Evolutionary conservation across 2,888 invertebrate species (phyloP).

Genomic region (Pedicia rivosa): DNA sequence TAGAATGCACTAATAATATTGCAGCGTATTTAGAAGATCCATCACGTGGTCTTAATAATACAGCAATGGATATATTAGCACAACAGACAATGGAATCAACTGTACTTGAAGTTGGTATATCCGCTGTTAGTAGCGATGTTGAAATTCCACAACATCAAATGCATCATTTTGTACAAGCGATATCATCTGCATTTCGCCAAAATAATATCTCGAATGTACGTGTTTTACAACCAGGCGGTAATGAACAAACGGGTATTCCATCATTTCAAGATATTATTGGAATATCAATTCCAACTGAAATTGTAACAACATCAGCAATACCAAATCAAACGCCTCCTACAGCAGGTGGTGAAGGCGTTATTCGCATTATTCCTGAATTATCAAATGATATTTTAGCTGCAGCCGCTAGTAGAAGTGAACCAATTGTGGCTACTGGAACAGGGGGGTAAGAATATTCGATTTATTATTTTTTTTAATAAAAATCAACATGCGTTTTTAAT

Average conservation of each 20-base stretch:
- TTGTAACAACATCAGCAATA: neutral
- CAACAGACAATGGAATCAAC: slow-evolving; percentile 34
- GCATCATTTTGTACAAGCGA: slow-evolving; percentile 26
- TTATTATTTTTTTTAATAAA: too few species aligned
- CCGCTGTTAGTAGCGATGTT: slow-evolving; percentile 18
- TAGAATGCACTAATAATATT: slow-evolving; percentile 30
- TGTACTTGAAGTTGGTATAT: slow-evolving; percentile 30
- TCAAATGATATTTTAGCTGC: too few species aligned
- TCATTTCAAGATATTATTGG: neutral
- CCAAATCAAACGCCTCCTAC: slow-evolving; percentile 24
- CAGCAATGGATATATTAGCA: slow-evolving; percentile 28
- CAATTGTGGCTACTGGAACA: too few species aligned
- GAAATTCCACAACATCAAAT: slow-evolving; percentile 27
- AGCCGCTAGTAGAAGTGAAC: too few species aligned
- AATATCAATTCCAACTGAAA: slow-evolving; percentile 5
- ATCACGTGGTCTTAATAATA: slow-evolving; percentile 26
- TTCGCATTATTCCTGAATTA: too few species aligned
- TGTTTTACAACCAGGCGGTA: slow-evolving; percentile 12
- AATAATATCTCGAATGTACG: slow-evolving; percentile 27
- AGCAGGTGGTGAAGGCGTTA: too few species aligned
- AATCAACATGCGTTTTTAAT: too few species aligned
- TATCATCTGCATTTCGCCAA: slow-evolving; percentile 27
- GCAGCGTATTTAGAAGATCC: slow-evolving; percentile 30
- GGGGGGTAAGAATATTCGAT: too few species aligned
- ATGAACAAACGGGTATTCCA: neutral